Evolutionary conservation across 2,113 vertebrate species (phyloP).

Genomic region (Ammospiza caudacuta): DNA sequence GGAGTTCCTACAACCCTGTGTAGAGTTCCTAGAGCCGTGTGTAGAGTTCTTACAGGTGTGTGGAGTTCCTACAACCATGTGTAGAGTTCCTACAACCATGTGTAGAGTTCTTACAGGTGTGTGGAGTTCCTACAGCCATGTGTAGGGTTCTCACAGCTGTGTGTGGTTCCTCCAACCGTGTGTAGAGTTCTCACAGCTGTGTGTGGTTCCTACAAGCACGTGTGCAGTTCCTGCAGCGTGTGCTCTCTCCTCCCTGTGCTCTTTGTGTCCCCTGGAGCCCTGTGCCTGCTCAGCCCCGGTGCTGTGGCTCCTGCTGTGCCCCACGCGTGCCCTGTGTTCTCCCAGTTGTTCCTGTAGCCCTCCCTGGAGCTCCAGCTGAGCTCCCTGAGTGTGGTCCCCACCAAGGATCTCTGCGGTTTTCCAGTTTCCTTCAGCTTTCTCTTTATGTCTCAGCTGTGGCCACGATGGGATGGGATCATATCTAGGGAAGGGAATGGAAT

Average conservation of each 20-base stretch:
- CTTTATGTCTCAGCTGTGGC: background rate
- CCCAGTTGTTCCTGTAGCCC: background rate
- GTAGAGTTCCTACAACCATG: background rate
- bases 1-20: accelerated
- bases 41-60: background rate
- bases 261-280: background rate
- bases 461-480: background rate
- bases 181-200: background rate
- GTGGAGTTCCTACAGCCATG: too few relatives aligned
- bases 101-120: too few relatives aligned
- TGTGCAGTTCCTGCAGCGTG: background rate
- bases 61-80: accelerated
- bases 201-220: background rate
- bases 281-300: accelerated
- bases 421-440: background rate
- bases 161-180: background rate
- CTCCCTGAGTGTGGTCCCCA: background rate
- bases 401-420: background rate
- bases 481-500: background rate
- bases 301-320: background rate
- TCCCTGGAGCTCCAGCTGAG: background rate
- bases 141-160: accelerated
- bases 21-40: background rate
- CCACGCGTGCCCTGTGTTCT: accelerated
- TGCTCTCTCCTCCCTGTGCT: background rate